Conservation (phyloP, 2,113 vertebrate species). For the Orthonyx spaldingii region DNA sequence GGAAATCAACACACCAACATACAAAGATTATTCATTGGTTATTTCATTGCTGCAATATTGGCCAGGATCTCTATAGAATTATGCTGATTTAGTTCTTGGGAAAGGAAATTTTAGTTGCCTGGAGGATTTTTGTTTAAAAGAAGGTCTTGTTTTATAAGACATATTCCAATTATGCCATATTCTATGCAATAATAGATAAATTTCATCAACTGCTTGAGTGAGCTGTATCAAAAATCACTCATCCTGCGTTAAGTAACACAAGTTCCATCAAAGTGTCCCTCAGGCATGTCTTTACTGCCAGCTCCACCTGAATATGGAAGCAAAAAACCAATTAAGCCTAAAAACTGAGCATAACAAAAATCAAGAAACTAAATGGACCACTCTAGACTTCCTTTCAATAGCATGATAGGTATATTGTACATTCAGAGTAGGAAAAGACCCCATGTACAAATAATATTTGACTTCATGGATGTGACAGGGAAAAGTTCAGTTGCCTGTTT, state of each 20-base stretch:
- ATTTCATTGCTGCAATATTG: background rate
- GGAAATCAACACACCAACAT: background rate
- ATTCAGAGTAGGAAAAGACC: background rate
- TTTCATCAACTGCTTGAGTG: background rate
- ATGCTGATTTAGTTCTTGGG: background rate
- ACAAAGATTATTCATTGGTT: accelerated
- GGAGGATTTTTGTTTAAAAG: background rate
- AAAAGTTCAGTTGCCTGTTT: background rate
- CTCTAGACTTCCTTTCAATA: background rate
- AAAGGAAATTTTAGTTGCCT: background rate
- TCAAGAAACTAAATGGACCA: background rate
- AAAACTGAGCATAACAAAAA: background rate
- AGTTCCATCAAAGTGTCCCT: background rate
- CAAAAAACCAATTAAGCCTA: background rate
- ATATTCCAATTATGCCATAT: background rate
- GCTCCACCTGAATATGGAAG: background rate
- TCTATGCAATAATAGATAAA: background rate
- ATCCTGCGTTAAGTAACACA: background rate
- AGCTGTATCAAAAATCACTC: background rate
- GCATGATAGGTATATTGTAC: accelerated
- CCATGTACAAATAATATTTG: background rate
- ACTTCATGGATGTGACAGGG: background rate
- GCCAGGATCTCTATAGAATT: background rate
- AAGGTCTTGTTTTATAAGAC: background rate
- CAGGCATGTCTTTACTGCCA: background rate